Evolutionary conservation across 2,888 invertebrate species (phyloP).

Genomic region (Chloromyia formosa): DNA sequence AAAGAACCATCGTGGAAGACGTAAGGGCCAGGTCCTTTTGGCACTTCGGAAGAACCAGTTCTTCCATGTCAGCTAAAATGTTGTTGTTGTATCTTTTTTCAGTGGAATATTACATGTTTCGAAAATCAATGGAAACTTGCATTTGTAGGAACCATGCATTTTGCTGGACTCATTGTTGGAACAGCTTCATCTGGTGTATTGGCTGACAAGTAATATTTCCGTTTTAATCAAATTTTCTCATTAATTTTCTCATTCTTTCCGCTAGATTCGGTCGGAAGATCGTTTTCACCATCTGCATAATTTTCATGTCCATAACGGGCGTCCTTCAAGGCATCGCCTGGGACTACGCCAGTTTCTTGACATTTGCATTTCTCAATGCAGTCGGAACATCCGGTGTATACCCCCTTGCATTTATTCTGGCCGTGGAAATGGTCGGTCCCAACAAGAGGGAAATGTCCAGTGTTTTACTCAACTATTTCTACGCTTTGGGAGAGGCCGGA

Average conservation of each 20-base stretch:
- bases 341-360: constrained; percentile 66
- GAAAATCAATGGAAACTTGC: constrained; percentile 72
- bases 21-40: constrained; percentile 56
- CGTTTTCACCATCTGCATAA: constrained; percentile 68
- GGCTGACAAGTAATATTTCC: constrained; percentile 68
- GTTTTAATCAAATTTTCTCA: constrained; percentile 11
- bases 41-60: background rate
- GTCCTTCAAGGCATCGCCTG: constrained; percentile 67
- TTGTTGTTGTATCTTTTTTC: constrained; percentile 51
- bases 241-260: background rate
- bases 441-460: constrained; percentile 71
- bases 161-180: constrained; percentile 71
- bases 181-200: constrained; percentile 69
- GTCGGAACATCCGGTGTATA: constrained; percentile 72
- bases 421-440: constrained; percentile 73
- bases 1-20: constrained; percentile 69
- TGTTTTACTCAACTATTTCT: constrained; percentile 71
- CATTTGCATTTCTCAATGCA: constrained; percentile 68
- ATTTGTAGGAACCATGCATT: constrained; percentile 70
- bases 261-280: constrained; percentile 68
- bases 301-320: constrained; percentile 69
- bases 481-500: constrained; percentile 71
- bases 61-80: background rate
- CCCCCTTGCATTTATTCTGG: constrained; percentile 70
- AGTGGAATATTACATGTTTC: constrained; percentile 70